Base-by-base conservation (phyloP, 2,888 invertebrate genomes). In the Lithophane leautieri region DNA sequence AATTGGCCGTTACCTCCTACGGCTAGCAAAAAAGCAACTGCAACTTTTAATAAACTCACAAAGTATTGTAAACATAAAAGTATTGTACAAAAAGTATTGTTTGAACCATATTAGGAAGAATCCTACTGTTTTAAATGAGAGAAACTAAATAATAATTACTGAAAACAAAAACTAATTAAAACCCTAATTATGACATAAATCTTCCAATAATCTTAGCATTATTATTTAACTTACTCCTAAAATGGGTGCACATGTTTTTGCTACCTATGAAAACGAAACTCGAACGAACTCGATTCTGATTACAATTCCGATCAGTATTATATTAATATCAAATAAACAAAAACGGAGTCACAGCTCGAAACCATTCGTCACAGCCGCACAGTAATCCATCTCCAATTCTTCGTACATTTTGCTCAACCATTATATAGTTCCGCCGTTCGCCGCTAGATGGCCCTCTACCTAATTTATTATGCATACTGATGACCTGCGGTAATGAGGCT, bases 401-500 rank as follows among this genome's bases (percentile, higher is more conserved):
- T 84, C 47, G 44, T 87, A 83, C 83, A 85, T 85, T 87, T 86
- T 75, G 78, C 86, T 82, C 78, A 81, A 81, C 91, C 90, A 90
- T 92, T 90, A 93, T 90, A 91, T 91, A 94, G 95, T 96, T 93
- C 93, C 82, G 89, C 91, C 91, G 87, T 90, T 89, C 89, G 82
- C 91, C 92, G 92, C 90, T 94, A 95, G 96, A 94, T 96, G 95
- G 95, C 92, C 93, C 87, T 90, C 77, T 91, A 65, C 90, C 97
- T 97, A 97, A 97, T 97, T 97, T 96, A 97, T 97, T 97, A 97
- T 97, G 97, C 97, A 97, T 97, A 97, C 97, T 97, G 97, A 97
- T 97, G 97, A 97, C 97, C 97, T 95, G 94, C 92, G 93, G 95
- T 97, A 97, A 97, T 97, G 97, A 97, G 97, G 82, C 72, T 76